Percentiles rank a stretch among this genome's conserved stretches.
phyloP scores from a whole-genome alignment of 2,113 vertebrate genomes.

The Macrotis lagotis region DNA sequence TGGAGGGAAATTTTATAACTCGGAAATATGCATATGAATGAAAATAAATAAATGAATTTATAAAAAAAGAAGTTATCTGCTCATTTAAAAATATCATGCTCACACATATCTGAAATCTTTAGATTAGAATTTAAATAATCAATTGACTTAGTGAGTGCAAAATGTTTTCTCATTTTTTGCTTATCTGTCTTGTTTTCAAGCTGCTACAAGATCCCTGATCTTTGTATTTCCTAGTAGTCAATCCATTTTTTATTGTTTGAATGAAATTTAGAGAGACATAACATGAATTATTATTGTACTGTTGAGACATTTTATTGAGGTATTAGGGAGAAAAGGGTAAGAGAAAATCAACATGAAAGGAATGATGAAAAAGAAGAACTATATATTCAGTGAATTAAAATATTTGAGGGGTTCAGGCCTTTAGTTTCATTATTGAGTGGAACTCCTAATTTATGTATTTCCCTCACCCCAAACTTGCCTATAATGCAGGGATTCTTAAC shows the following conservation, averaged over 20 bases:
- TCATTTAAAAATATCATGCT: slow-evolving; percentile 17
- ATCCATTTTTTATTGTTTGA: not conserved
- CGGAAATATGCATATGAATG: too few species aligned
- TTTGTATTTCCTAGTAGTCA: not conserved
- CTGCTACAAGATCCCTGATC: not conserved
- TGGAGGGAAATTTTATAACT: too few species aligned
- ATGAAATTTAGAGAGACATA: not conserved
- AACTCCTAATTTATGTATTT: not conserved
- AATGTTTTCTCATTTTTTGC: not conserved
- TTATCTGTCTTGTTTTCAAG: not conserved
- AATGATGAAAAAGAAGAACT: not conserved
- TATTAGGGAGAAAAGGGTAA: not conserved
- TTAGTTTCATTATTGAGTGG: not conserved
- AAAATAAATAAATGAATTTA: too few species aligned
- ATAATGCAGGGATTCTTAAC: not conserved
- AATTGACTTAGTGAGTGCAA: not conserved
- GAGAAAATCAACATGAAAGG: slow-evolving; percentile 23
- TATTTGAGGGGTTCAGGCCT: not conserved
- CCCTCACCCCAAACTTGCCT: not conserved
- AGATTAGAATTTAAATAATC: not conserved
- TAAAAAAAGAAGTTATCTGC: slow-evolving; percentile 35
- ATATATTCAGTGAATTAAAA: not conserved
- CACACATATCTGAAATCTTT: not conserved
- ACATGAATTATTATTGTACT: slow-evolving; percentile 26
- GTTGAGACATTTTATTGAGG: slow-evolving; percentile 2